phyloP scores from a whole-genome alignment of 2,797 vertebrate species.

The Poecilia picta region DNA sequence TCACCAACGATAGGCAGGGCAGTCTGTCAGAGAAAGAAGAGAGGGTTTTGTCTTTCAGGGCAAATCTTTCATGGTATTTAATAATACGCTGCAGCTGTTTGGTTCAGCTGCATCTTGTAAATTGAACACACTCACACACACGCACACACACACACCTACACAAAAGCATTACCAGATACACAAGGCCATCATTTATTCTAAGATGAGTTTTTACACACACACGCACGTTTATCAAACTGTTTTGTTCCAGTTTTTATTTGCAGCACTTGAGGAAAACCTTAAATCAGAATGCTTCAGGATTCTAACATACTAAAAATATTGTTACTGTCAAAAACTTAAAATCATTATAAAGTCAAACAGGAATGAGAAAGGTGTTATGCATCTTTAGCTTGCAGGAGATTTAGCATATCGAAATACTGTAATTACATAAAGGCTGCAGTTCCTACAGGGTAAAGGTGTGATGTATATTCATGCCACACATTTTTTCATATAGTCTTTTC shows the following conservation, averaged over 20 bases:
- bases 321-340: slow-evolving; percentile 23
- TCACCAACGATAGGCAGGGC: slow-evolving; percentile 95
- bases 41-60: slow-evolving; percentile 16
- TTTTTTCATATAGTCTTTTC: not conserved
- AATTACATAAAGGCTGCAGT: slow-evolving; percentile 24
- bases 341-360: slow-evolving; percentile 14
- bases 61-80: slow-evolving; percentile 15
- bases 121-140: not conserved
- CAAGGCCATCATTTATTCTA: slow-evolving; percentile 20
- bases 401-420: slow-evolving; percentile 23
- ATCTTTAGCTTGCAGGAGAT: slow-evolving; percentile 29
- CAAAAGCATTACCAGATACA: not conserved
- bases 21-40: slow-evolving; percentile 79
- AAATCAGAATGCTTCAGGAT: slow-evolving; percentile 44
- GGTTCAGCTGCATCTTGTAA: slow-evolving; percentile 14
- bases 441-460: not conserved
- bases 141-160: not conserved
- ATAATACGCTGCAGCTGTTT: slow-evolving; percentile 20
- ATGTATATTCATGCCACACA: not conserved
- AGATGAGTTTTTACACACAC: slow-evolving; percentile 19
- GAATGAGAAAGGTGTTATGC: slow-evolving; percentile 30
- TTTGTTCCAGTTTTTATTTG: slow-evolving; percentile 39
- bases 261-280: slow-evolving; percentile 36
- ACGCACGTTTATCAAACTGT: slow-evolving; percentile 7
- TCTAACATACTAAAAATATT: slow-evolving; percentile 30